A percentile compares a stretch with the other conserved stretches of the same genome.
Evolutionary conservation across 2,113 vertebrate genomes (phyloP).

Genomic region (Aegypius monachus): DNA sequence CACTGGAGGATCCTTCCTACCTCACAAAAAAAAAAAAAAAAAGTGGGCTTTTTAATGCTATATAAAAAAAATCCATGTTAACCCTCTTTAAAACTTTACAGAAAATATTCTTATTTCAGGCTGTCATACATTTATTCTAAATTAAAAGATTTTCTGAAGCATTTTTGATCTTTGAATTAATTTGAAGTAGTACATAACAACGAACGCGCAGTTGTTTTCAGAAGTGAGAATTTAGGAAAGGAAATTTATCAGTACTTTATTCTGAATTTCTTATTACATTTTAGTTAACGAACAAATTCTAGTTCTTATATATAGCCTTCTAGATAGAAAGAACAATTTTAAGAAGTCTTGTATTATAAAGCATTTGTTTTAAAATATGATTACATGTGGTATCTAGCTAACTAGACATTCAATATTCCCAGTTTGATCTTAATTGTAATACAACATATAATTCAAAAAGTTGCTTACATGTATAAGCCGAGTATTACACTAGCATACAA

Average conservation of each 20-base stretch:
- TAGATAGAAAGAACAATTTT: not conserved
- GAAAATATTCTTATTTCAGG: not conserved
- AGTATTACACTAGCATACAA: not conserved
- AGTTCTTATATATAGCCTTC: not conserved
- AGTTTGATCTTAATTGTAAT: conserved; percentile 5
- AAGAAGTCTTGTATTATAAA: not conserved
- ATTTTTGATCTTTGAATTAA: not conserved
- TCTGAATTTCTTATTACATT: not conserved
- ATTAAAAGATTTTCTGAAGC: not conserved
- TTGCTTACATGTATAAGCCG: not conserved
- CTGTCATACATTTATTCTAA: not conserved
- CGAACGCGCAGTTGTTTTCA: not conserved
- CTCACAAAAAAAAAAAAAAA: not conserved
- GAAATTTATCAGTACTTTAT: not conserved
- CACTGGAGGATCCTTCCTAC: not conserved
- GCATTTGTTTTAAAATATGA: not conserved
- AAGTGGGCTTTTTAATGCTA: not conserved
- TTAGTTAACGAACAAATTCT: not conserved
- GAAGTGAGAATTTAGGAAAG: not conserved
- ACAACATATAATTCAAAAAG: no score
- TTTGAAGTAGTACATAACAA: not conserved
- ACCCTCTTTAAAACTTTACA: not conserved
- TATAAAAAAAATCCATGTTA: not conserved
- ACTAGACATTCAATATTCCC: not conserved
- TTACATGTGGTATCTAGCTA: not conserved